A percentile compares a stretch with the other conserved stretches of the same genome.
Conservation (phyloP, 2,888 invertebrate genomes). For the Digitonthophagus gazella region DNA sequence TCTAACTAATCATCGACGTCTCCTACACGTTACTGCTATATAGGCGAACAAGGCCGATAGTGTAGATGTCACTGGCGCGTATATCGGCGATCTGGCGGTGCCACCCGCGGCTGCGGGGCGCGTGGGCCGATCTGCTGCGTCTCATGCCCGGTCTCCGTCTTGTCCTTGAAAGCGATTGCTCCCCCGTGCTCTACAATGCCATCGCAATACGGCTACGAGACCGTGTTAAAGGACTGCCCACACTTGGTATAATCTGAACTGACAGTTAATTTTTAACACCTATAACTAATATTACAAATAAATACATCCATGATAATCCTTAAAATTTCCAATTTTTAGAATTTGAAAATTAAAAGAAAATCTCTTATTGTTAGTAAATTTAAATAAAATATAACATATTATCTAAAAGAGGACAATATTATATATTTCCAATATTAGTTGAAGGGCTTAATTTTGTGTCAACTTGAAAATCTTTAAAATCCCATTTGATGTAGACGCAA, state of each 20-base stretch:
- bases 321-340: no score
- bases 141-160: background rate
- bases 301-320: background rate
- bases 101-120: constrained; percentile 32
- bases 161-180: constrained; percentile 26
- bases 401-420: no score
- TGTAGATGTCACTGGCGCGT: constrained; percentile 26
- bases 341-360: no score
- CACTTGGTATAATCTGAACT: background rate
- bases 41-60: constrained; percentile 24
- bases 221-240: background rate
- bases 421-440: no score
- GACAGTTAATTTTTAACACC: no score
- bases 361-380: no score
- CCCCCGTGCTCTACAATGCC: constrained; percentile 6
- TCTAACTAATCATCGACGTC: constrained; percentile 33
- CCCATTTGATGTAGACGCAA: no score
- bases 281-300: background rate
- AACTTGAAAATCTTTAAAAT: no score
- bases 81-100: constrained; percentile 31
- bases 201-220: background rate
- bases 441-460: no score
- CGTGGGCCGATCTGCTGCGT: constrained; percentile 27
- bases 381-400: no score
- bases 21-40: constrained; percentile 29